Evolutionary conservation across 2,888 invertebrate genomes (phyloP).

Genomic region (Athetis lepigone): DNA sequence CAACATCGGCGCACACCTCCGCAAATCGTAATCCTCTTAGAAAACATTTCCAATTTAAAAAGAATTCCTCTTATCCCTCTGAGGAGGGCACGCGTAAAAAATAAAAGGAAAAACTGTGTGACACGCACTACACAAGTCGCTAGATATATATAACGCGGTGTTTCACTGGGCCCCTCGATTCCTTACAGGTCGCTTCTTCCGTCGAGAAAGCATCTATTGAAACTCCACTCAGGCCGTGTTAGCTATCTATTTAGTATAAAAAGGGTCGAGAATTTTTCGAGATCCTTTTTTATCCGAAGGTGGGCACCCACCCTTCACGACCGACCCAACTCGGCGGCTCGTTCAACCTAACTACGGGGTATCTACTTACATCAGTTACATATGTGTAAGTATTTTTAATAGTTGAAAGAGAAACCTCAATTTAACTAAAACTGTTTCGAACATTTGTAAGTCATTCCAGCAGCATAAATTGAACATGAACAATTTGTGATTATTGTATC

Average conservation of each 20-base stretch:
- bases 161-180: conserved; percentile 85
- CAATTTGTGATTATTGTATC: conserved; percentile 60
- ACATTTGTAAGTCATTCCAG: conserved; percentile 18
- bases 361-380: conserved; percentile 26
- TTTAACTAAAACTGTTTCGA: not conserved
- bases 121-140: conserved; percentile 78
- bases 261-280: conserved; percentile 89
- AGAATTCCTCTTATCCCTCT: conserved; percentile 89
- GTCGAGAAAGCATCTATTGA: conserved; percentile 90
- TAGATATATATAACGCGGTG: conserved; percentile 78
- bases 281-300: conserved; percentile 89
- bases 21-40: conserved; percentile 91
- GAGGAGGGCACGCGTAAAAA: conserved; percentile 89
- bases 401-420: not conserved
- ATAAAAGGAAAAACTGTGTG: conserved; percentile 88
- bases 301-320: conserved; percentile 73
- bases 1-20: conserved; percentile 84
- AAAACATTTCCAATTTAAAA: conserved; percentile 91
- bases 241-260: conserved; percentile 91
- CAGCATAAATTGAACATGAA: conserved; percentile 48
- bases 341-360: conserved; percentile 51
- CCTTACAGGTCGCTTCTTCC: conserved; percentile 89
- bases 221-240: conserved; percentile 91
- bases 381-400: conserved; percentile 11
- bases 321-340: conserved; percentile 56